Evolutionary conservation across 64 coral and sea anemone species (phyloP).

Genomic region (Acropora yongei): DNA sequence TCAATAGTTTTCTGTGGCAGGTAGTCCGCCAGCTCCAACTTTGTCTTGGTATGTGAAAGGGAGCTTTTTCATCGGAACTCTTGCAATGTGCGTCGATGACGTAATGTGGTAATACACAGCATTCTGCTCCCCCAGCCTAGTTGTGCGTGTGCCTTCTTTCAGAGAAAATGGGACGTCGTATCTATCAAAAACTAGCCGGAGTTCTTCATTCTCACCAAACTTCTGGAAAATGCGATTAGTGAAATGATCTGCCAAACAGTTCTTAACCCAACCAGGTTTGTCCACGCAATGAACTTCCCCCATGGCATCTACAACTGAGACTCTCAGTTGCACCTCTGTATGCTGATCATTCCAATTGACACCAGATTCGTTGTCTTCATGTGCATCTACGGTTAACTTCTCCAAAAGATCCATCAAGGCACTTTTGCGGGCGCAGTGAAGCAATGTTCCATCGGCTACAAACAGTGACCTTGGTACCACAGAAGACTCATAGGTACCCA

Average conservation of each 20-base stretch:
- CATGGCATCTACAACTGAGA: constrained; percentile 31
- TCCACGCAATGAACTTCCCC: constrained; percentile 29
- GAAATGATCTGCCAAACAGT: constrained; percentile 41
- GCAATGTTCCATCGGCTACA: constrained; percentile 19
- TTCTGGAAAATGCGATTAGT: constrained; percentile 14
- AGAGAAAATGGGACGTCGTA: constrained; percentile 25
- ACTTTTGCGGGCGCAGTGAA: constrained; percentile 30
- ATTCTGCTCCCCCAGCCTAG: too few species aligned
- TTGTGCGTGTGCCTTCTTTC: too few species aligned
- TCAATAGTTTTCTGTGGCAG: too few species aligned
- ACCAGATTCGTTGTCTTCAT: constrained; percentile 5
- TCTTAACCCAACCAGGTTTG: constrained; percentile 12
- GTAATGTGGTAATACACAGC: too few species aligned
- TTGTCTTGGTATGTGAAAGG: too few species aligned
- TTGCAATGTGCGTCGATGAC: too few species aligned
- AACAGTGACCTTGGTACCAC: constrained; percentile 41
- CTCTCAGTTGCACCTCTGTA: constrained; percentile 19
- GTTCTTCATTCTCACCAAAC: constrained; percentile 19
- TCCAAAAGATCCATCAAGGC: constrained; percentile 37
- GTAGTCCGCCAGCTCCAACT: too few species aligned
- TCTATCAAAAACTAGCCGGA: constrained; percentile 49
- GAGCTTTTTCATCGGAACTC: too few species aligned
- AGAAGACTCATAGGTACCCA: constrained; percentile 27
- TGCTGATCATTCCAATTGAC: not conserved
- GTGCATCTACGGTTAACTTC: constrained; percentile 16